Percentiles rank a stretch among this genome's conserved stretches.
These are phyloP conservation scores for Prietella phreatophila DNA, from an alignment of 2,113 vertebrate species.

Conservation along the genomic window DNA sequence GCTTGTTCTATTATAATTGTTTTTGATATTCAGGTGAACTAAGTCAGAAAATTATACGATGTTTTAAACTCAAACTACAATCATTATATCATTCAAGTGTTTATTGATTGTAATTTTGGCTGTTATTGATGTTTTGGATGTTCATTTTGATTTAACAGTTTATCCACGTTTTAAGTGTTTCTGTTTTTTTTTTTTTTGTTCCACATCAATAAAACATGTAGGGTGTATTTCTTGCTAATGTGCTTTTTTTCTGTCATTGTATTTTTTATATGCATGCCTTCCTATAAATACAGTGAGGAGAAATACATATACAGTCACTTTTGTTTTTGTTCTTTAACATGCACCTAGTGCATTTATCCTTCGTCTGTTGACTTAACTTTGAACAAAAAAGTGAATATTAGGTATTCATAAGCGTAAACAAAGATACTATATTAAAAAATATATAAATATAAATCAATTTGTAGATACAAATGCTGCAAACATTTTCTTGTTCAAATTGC, in stretches of 20 bases:
- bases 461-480: background rate
- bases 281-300: background rate
- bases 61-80: background rate
- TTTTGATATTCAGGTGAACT: slow-evolving; percentile 17
- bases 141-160: background rate
- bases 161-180: slow-evolving; percentile 45
- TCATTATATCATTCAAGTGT: background rate
- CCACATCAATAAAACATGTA: slow-evolving; percentile 16
- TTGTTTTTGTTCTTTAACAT: background rate
- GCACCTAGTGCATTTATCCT: background rate
- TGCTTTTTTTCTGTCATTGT: background rate
- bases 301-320: background rate
- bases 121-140: background rate
- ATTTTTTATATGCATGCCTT: background rate
- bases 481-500: background rate
- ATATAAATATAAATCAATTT: background rate
- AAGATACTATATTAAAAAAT: no score
- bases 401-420: no score
- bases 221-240: slow-evolving; percentile 1
- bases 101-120: slow-evolving; percentile 13
- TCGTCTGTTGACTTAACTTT: background rate
- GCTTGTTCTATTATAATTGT: slow-evolving; percentile 8
- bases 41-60: background rate
- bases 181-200: slow-evolving; percentile 23
- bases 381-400: no score